Percentiles rank a stretch among this genome's conserved stretches.
These are phyloP conservation scores for Microplitis deprimator DNA, from an alignment of 2,888 invertebrate genomes.

Conservation along the genomic window DNA sequence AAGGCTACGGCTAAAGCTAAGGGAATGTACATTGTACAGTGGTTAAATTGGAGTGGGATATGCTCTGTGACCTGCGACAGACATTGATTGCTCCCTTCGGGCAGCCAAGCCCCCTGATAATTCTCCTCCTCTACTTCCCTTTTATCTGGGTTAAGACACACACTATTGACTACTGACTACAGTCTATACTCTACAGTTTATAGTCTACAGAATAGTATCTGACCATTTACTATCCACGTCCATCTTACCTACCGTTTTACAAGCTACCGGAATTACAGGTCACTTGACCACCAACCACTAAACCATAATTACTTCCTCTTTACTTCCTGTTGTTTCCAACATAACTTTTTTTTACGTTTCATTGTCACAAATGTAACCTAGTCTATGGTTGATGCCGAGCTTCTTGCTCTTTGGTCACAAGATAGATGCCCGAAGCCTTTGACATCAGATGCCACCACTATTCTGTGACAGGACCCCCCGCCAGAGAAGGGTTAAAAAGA, in stretches of 20 bases:
- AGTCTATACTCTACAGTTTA: too few species aligned
- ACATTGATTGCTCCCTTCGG: slow-evolving; percentile 39
- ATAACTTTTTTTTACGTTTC: neutral
- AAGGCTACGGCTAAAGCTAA: slow-evolving; percentile 6
- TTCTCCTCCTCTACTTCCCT: neutral
- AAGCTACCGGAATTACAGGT: slow-evolving; percentile 24
- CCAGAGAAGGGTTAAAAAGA: too few species aligned
- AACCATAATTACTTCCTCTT: slow-evolving; percentile 28
- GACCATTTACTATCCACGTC: too few species aligned
- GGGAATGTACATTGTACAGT: slow-evolving; percentile 5
- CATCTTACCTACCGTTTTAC: too few species aligned
- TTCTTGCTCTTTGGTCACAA: too few species aligned
- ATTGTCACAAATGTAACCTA: too few species aligned
- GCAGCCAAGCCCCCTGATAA: slow-evolving; percentile 16
- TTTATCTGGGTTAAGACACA: slow-evolving; percentile 37
- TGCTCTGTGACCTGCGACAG: slow-evolving; percentile 18
- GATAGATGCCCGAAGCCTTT: too few species aligned
- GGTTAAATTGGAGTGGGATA: slow-evolving; percentile 9
- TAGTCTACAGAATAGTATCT: too few species aligned
- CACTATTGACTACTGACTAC: neutral
- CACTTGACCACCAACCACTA: slow-evolving; percentile 25
- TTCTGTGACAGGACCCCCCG: too few species aligned
- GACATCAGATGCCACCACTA: too few species aligned
- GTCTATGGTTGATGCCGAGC: too few species aligned
- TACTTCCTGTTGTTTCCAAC: neutral